Percentiles rank a stretch among this genome's conserved stretches.
Conservation (phyloP, 2,797 vertebrate genomes). For the Catostomus latipinnis region DNA sequence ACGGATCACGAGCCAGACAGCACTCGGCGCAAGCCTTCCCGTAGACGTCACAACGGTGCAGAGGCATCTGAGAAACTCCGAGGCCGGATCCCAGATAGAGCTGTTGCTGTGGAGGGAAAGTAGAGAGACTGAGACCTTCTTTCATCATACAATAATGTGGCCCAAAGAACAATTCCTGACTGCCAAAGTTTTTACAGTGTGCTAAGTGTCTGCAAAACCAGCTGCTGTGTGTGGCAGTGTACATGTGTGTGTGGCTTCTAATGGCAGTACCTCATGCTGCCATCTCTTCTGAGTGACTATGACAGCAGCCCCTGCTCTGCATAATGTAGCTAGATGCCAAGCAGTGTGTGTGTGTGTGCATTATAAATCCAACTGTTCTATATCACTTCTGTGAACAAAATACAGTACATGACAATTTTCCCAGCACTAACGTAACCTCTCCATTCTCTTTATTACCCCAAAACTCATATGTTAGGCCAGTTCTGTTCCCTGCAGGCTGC, state of each 20-base stretch:
- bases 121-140: background rate
- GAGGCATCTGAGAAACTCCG: constrained; percentile 92
- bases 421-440: background rate
- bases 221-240: constrained; percentile 15
- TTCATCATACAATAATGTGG: background rate
- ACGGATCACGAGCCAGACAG: constrained; percentile 95
- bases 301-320: constrained; percentile 44
- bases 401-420: background rate
- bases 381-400: constrained; percentile 55
- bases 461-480: background rate
- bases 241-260: constrained; percentile 35
- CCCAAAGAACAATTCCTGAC: background rate
- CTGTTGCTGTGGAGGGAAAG: constrained; percentile 87
- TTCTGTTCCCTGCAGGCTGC: background rate
- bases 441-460: background rate
- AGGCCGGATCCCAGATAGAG: constrained; percentile 91
- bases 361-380: constrained; percentile 43
- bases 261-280: constrained; percentile 41
- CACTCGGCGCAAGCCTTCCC: constrained; percentile 98
- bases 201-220: constrained; percentile 28
- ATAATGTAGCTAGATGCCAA: constrained; percentile 34
- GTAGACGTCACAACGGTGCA: constrained; percentile 95
- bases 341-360: constrained; percentile 8
- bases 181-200: background rate
- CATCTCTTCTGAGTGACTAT: constrained; percentile 45